A percentile compares a stretch with the other conserved stretches of the same genome.
Evolutionary conservation across 64 coral and sea anemone genomes (phyloP).

Genomic region (Dendronephthya gigantea): DNA sequence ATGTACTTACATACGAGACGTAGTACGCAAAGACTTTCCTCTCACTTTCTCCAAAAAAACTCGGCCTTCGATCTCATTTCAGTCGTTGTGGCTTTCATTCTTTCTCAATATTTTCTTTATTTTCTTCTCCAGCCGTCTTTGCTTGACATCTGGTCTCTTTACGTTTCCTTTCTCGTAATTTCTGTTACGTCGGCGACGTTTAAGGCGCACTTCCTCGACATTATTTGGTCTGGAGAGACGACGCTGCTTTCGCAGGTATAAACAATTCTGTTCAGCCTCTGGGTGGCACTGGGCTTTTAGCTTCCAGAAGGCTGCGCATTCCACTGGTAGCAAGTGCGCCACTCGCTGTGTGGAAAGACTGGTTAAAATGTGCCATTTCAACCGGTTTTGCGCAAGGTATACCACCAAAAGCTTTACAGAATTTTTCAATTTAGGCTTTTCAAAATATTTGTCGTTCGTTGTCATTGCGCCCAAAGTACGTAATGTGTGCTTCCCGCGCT

Average conservation of each 20-base stretch:
- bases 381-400: not conserved
- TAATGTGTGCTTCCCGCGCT: not conserved
- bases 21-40: not conserved
- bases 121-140: not conserved
- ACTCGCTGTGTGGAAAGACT: not conserved
- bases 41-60: not conserved
- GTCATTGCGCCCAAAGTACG: no score
- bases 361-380: constrained; percentile 9
- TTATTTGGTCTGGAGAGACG: not conserved
- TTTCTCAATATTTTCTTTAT: not conserved
- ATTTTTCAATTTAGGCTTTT: not conserved
- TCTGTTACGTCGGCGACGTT: not conserved
- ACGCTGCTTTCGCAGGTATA: not conserved
- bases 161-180: not conserved
- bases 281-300: not conserved
- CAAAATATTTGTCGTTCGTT: not conserved
- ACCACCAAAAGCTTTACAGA: constrained; percentile 10
- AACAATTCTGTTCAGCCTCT: not conserved
- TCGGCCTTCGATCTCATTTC: not conserved
- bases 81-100: not conserved
- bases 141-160: not conserved
- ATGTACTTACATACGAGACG: not conserved
- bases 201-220: not conserved
- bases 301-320: not conserved
- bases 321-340: not conserved